Conservation (phyloP, 1,140 invertebrate species). For the Anastrepha ludens region DNA sequence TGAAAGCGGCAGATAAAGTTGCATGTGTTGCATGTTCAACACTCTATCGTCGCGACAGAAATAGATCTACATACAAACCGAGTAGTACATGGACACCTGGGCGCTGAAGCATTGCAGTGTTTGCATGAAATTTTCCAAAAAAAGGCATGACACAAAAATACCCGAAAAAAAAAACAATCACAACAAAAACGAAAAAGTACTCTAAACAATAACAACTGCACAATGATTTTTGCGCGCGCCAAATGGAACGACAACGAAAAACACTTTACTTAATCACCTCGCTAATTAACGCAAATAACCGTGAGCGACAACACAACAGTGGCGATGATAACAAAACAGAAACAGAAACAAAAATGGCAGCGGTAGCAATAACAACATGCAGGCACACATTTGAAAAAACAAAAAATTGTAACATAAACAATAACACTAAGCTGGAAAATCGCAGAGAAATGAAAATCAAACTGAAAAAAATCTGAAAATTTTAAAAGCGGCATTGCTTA, state of each 20-base stretch:
- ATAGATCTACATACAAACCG: not conserved
- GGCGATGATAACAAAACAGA: not conserved
- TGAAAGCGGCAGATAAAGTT: conserved; percentile 31
- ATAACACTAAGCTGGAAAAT: conserved; percentile 38
- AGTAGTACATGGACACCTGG: not conserved
- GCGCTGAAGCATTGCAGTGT: conserved; percentile 28
- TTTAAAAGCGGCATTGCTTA: not conserved
- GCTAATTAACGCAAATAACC: conserved; percentile 35
- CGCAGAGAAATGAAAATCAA: not conserved
- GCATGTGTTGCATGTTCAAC: conserved; percentile 29
- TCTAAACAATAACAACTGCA: not conserved
- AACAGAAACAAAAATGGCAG: conserved; percentile 4
- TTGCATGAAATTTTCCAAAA: conserved; percentile 37
- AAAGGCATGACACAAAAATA: conserved; percentile 52
- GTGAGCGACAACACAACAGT: conserved; percentile 21
- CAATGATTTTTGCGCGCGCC: conserved; percentile 31
- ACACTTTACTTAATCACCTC: conserved; percentile 55
- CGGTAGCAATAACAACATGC: not conserved
- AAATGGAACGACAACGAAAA: conserved; percentile 58
- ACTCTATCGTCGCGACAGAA: not conserved
- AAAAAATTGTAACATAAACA: not conserved
- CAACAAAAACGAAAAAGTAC: conserved; percentile 49
- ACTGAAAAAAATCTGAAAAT: not conserved
- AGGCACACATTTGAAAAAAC: no score
- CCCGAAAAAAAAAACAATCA: conserved; percentile 56